phyloP scores from a whole-genome alignment of 2,113 vertebrate genomes.

The Mystacornis crossleyi region DNA sequence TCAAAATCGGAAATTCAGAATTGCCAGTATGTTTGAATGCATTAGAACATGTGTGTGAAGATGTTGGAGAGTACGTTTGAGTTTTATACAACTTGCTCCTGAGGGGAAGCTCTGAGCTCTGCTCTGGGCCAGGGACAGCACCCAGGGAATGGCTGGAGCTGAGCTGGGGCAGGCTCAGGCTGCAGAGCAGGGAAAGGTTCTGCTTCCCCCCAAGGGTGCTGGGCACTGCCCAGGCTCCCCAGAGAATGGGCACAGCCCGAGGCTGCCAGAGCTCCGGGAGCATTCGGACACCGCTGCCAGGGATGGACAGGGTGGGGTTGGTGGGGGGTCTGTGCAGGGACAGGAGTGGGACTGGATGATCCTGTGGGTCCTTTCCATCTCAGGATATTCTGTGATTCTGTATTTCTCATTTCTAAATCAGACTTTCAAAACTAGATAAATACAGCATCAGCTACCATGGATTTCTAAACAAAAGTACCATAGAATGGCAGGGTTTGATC shows the following conservation, averaged over 20 bases:
- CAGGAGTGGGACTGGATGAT: not conserved
- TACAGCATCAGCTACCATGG: not conserved
- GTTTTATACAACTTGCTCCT: not conserved
- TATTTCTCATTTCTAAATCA: not conserved
- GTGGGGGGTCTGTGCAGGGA: not conserved
- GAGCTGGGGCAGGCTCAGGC: accelerated
- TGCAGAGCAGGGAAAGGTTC: not conserved
- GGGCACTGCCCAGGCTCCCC: not conserved
- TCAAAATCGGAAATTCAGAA: not conserved
- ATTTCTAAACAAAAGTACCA: not conserved
- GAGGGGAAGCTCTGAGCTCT: not conserved
- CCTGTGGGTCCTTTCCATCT: not conserved
- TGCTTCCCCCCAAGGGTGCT: not conserved
- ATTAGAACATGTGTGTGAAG: not conserved
- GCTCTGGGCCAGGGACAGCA: not conserved
- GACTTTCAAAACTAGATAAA: not conserved
- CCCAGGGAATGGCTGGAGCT: accelerated
- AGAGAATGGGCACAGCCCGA: not conserved
- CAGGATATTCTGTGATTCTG: not conserved
- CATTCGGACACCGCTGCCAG: accelerated
- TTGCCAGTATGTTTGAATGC: not conserved
- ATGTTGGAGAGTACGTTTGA: not conserved
- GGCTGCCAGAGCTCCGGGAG: not conserved
- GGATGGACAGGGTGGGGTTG: not conserved
- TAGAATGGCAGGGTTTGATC: not conserved